Percentiles rank a stretch among this genome's conserved stretches.
Conservation (phyloP, 2,888 invertebrate species). For the Corythucha ciliata region DNA sequence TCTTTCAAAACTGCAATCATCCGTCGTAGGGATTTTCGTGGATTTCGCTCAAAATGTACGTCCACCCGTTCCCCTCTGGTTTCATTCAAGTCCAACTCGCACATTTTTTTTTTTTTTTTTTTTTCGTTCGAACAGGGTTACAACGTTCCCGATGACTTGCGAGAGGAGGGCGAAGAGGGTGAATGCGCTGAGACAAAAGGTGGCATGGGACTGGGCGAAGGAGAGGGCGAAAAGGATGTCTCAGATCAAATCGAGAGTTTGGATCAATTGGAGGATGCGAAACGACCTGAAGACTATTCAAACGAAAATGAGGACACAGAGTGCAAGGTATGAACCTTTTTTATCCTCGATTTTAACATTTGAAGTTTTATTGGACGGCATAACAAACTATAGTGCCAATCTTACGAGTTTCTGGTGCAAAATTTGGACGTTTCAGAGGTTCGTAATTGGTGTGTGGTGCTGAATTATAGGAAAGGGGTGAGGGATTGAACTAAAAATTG, state of each 20-base stretch:
- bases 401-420: too few species aligned
- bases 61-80: too few species aligned
- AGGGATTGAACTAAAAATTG: too few species aligned
- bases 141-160: constrained; percentile 78
- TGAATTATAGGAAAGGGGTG: too few species aligned
- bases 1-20: constrained; percentile 71
- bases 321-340: constrained; percentile 46
- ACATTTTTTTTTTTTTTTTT: too few species aligned
- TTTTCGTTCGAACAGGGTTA: too few species aligned
- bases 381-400: too few species aligned
- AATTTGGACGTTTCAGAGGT: too few species aligned
- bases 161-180: constrained; percentile 58
- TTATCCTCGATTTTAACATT: background rate
- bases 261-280: constrained; percentile 87
- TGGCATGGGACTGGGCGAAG: constrained; percentile 86
- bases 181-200: constrained; percentile 53
- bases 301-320: constrained; percentile 59
- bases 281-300: constrained; percentile 63
- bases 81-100: too few species aligned
- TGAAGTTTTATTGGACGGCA: background rate
- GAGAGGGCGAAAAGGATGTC: constrained; percentile 87
- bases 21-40: constrained; percentile 73
- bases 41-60: constrained; percentile 64
- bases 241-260: constrained; percentile 86
- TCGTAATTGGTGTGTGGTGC: too few species aligned